A percentile compares a stretch with the other conserved stretches of the same genome.
phyloP scores from a whole-genome alignment of 2,797 vertebrate genomes.

The Setipinna tenuifilis region DNA sequence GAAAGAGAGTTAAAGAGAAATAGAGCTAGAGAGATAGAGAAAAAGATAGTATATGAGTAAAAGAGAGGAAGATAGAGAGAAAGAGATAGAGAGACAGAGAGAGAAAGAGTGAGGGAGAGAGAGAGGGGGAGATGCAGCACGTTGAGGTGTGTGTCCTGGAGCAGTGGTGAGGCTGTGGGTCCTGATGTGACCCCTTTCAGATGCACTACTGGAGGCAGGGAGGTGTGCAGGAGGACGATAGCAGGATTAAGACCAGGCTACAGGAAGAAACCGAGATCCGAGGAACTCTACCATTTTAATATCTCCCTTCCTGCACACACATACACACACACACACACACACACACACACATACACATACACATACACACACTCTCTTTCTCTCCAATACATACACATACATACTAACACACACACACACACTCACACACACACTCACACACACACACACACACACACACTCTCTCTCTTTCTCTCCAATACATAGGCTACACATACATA shows the following conservation, averaged over 20 bases:
- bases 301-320: not conserved
- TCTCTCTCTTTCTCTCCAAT: not conserved
- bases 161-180: not conserved
- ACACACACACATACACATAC: not conserved
- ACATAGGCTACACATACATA: not conserved
- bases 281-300: not conserved
- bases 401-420: not conserved
- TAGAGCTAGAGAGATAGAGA: no score
- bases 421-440: not conserved
- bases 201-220: not conserved
- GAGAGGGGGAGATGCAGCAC: no score
- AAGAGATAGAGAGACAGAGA: no score
- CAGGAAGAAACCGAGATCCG: not conserved
- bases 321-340: not conserved
- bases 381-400: not conserved
- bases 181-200: not conserved
- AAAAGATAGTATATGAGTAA: no score
- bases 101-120: no score
- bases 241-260: not conserved
- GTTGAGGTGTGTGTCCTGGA: not conserved
- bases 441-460: no score
- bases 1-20: no score
- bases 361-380: not conserved
- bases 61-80: no score
- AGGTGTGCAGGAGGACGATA: not conserved